Conservation (phyloP, 1,140 invertebrate species). For the Aradophagus sp. region DNA sequence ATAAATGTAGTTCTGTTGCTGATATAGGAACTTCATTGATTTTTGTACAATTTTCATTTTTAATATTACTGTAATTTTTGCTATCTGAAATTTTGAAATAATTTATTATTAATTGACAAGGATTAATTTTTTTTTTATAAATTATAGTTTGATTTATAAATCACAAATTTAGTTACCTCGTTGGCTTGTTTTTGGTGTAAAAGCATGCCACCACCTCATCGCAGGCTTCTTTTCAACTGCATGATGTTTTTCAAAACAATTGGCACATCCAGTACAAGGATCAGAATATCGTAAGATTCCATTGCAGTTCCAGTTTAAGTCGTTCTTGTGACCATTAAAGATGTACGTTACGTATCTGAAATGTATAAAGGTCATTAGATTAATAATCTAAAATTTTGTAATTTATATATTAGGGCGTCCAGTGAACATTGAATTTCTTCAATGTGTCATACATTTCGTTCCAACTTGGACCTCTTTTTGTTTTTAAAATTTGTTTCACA, state of each 20-base stretch:
- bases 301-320: conserved; percentile 80
- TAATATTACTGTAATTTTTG: conserved; percentile 73
- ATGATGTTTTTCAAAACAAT: conserved; percentile 76
- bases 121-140: not conserved
- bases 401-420: too few relatives aligned
- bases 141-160: too few relatives aligned
- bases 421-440: too few relatives aligned
- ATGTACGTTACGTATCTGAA: conserved; percentile 69
- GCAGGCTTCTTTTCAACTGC: conserved; percentile 34
- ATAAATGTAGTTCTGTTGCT: conserved; percentile 78
- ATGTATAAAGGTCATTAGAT: too few relatives aligned
- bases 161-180: too few relatives aligned
- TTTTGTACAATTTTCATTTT: conserved; percentile 79
- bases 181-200: conserved; percentile 68
- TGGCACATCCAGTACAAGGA: conserved; percentile 89
- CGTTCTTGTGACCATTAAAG: conserved; percentile 80
- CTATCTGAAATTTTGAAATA: conserved; percentile 21
- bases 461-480: too few relatives aligned
- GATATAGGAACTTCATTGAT: conserved; percentile 75
- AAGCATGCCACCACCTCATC: conserved; percentile 75
- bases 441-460: too few relatives aligned
- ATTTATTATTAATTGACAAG: not conserved
- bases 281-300: conserved; percentile 83
- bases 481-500: too few relatives aligned
- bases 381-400: too few relatives aligned